phyloP scores from a whole-genome alignment of 2,888 invertebrate genomes.

The Morpho deidamia region DNA sequence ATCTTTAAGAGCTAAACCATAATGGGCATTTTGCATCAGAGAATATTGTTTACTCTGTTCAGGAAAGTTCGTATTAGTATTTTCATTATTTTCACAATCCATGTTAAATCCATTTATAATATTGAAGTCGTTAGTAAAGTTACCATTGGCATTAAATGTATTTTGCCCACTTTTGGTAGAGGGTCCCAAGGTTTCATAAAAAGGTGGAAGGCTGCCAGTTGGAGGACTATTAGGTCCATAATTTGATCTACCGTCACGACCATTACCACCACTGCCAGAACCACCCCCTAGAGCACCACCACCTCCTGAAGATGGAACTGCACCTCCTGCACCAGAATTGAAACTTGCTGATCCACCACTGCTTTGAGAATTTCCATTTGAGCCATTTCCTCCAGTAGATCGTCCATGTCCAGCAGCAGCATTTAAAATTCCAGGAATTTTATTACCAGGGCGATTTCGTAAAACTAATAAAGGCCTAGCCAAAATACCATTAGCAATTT shows the following conservation, averaged over 20 bases:
- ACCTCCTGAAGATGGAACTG: constrained; percentile 79
- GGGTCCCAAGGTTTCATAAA: constrained; percentile 87
- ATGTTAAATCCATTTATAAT: constrained; percentile 85
- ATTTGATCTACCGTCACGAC: constrained; percentile 89
- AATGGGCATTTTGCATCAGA: constrained; percentile 88
- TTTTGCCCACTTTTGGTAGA: constrained; percentile 86
- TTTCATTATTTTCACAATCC: constrained; percentile 87
- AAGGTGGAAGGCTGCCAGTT: constrained; percentile 91
- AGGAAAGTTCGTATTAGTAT: constrained; percentile 56
- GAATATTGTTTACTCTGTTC: constrained; percentile 86
- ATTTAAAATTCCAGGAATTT: constrained; percentile 81
- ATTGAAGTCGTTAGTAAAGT: constrained; percentile 82
- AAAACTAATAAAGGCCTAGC: constrained; percentile 75
- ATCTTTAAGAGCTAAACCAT: constrained; percentile 88
- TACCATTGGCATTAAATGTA: constrained; percentile 83
- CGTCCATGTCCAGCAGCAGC: constrained; percentile 91
- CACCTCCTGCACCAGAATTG: constrained; percentile 74
- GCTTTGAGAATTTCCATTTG: constrained; percentile 72
- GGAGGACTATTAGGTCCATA: constrained; percentile 94
- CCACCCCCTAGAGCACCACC: constrained; percentile 82
- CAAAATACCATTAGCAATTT: constrained; percentile 79
- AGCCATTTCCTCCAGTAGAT: constrained; percentile 78
- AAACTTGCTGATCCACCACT: constrained; percentile 71
- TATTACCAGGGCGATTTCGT: constrained; percentile 75
- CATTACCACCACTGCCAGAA: constrained; percentile 87